Evolutionary conservation across 2,113 vertebrate species (phyloP).

Genomic region (Forbesichthys agassizii): DNA sequence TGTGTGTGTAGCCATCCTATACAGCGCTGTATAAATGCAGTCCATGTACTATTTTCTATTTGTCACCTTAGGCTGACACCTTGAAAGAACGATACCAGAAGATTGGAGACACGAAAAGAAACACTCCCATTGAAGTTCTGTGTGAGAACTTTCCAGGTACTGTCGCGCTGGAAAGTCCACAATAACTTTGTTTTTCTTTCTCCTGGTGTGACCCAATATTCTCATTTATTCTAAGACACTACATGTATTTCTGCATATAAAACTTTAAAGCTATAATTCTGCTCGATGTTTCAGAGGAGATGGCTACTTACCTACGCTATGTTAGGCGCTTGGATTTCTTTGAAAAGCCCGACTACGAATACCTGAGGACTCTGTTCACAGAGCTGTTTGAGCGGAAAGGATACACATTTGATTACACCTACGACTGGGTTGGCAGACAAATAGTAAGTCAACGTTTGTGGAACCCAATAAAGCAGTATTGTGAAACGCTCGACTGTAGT

Average conservation of each 20-base stretch:
- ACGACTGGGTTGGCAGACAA: conserved; percentile 97
- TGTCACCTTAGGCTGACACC: conserved; percentile 88
- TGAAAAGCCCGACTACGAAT: conserved; percentile 98
- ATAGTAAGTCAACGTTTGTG: conserved; percentile 83
- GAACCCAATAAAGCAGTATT: background rate
- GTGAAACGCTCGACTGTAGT: background rate
- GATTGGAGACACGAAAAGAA: conserved; percentile 98
- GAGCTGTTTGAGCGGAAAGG: conserved; percentile 97
- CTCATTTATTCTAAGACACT: background rate
- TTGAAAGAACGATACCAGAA: conserved; percentile 99
- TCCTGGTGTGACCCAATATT: too few relatives aligned
- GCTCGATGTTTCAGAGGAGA: conserved; percentile 85
- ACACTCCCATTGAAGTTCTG: conserved; percentile 97
- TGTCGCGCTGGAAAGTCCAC: conserved; percentile 4
- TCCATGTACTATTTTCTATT: conserved; percentile 10
- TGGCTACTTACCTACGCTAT: conserved; percentile 97
- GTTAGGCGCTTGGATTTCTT: conserved; percentile 97
- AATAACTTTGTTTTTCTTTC: too few relatives aligned
- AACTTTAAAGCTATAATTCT: background rate
- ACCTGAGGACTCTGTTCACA: conserved; percentile 93
- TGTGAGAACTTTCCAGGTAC: conserved; percentile 99
- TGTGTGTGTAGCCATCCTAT: too few relatives aligned
- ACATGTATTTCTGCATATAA: background rate
- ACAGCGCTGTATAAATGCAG: background rate
- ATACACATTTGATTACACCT: conserved; percentile 96